A percentile compares a stretch with the other conserved stretches of the same genome.
Evolutionary conservation across 2,113 vertebrate genomes (phyloP).

Genomic region (Zeus faber): DNA sequence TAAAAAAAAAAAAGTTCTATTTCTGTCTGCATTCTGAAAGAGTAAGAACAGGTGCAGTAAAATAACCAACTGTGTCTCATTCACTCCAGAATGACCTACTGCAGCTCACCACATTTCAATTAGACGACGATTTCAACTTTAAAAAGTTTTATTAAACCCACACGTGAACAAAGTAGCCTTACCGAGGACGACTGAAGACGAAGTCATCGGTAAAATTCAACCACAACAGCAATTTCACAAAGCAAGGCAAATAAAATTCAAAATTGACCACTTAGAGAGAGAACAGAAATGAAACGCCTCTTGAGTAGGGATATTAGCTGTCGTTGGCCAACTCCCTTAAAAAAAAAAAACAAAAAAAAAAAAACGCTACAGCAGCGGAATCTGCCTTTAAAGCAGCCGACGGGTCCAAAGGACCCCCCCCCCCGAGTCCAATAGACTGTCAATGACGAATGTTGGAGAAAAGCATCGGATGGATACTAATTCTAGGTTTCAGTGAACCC

Average conservation of each 20-base stretch:
- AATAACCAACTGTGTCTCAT: slow-evolving; percentile 54
- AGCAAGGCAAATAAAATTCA: too few relatives aligned
- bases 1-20: slow-evolving; percentile 28
- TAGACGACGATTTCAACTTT: neutral
- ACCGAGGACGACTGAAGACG: neutral
- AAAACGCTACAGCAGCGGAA: too few relatives aligned
- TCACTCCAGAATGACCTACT: slow-evolving; percentile 21
- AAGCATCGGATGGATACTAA: neutral
- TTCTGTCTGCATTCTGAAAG: slow-evolving; percentile 53
- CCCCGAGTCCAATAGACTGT: neutral
- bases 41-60: slow-evolving; percentile 61
- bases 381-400: neutral
- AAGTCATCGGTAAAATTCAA: too few relatives aligned
- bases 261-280: too few relatives aligned
- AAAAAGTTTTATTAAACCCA: neutral
- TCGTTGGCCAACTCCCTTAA: too few relatives aligned
- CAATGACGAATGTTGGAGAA: neutral
- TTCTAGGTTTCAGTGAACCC: neutral
- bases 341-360: too few relatives aligned
- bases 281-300: too few relatives aligned
- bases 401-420: too few relatives aligned
- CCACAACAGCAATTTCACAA: too few relatives aligned
- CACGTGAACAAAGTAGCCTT: neutral
- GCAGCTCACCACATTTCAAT: neutral
- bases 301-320: too few relatives aligned